phyloP scores from a whole-genome alignment of 1,140 invertebrate species.

The Triops longicaudatus region DNA sequence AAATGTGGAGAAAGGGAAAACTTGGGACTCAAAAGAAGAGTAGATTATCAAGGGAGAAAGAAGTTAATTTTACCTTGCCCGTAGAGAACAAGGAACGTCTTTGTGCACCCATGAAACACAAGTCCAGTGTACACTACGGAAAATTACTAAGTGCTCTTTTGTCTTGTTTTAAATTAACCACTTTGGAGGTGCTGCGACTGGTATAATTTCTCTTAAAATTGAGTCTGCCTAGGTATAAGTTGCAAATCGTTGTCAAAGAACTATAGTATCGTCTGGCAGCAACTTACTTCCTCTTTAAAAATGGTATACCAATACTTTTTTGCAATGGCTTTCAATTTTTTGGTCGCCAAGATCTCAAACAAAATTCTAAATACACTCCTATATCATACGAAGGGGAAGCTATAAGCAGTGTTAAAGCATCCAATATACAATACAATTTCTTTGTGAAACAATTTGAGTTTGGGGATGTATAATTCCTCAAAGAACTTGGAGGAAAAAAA shows the following conservation, averaged over 20 bases:
- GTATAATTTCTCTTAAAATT: not conserved
- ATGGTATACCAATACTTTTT: not conserved
- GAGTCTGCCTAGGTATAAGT: conserved; percentile 5
- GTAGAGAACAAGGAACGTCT: not conserved
- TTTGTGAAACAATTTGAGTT: not conserved
- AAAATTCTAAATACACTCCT: not conserved
- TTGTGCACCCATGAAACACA: conserved; percentile 11
- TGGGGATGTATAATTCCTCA: not conserved
- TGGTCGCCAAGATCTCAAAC: not conserved
- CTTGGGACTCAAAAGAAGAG: not conserved
- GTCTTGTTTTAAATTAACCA: not conserved
- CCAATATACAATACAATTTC: not conserved
- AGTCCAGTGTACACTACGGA: not conserved
- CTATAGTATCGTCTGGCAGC: not conserved
- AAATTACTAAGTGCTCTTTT: not conserved
- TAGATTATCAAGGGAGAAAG: not conserved
- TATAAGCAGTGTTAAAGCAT: conserved; percentile 12
- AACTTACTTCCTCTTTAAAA: not conserved
- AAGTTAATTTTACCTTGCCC: not conserved
- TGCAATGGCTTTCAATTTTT: not conserved
- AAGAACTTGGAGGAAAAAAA: conserved; percentile 1
- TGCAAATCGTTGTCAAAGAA: not conserved
- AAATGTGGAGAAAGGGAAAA: not conserved
- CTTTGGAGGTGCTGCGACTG: not conserved
- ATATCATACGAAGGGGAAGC: not conserved